These are phyloP conservation scores for Paracentrotus lividus DNA, from an alignment of 53 echinoderm and acorn worm genomes.

Conservation along the genomic window DNA sequence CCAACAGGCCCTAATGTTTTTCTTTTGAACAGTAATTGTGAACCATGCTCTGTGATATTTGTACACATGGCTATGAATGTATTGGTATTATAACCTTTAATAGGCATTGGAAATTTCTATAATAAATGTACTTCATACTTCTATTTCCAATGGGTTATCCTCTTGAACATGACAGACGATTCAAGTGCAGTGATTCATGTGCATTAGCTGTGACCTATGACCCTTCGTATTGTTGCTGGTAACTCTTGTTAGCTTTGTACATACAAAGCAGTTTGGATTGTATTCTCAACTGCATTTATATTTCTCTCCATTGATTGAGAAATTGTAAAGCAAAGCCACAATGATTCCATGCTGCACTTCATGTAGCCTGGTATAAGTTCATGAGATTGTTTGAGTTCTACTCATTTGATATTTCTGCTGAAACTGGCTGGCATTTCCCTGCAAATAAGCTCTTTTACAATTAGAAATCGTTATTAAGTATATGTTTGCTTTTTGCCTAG, in stretches of 20 bases:
- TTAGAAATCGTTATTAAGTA: background rate
- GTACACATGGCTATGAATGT: no score
- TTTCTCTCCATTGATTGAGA: background rate
- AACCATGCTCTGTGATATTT: no score
- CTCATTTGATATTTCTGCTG: background rate
- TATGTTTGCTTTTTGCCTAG: background rate
- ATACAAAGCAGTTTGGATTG: background rate
- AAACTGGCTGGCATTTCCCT: background rate
- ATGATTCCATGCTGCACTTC: conserved; percentile 15
- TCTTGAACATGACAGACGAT: background rate
- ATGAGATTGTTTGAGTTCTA: background rate
- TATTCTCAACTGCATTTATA: background rate
- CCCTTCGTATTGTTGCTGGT: background rate
- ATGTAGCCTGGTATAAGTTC: background rate
- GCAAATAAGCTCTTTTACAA: background rate
- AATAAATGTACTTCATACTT: background rate
- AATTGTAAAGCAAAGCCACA: background rate
- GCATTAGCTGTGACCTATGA: background rate
- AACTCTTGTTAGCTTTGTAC: background rate
- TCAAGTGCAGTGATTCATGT: background rate
- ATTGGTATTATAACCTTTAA: no score
- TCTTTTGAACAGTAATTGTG: no score
- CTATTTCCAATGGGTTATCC: background rate
- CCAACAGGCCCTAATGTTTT: no score
- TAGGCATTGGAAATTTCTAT: no score